A percentile compares a stretch with the other conserved stretches of the same genome.
Evolutionary conservation across 2,888 invertebrate species (phyloP).

Genomic region (Sinodicranocentrus sp.): DNA sequence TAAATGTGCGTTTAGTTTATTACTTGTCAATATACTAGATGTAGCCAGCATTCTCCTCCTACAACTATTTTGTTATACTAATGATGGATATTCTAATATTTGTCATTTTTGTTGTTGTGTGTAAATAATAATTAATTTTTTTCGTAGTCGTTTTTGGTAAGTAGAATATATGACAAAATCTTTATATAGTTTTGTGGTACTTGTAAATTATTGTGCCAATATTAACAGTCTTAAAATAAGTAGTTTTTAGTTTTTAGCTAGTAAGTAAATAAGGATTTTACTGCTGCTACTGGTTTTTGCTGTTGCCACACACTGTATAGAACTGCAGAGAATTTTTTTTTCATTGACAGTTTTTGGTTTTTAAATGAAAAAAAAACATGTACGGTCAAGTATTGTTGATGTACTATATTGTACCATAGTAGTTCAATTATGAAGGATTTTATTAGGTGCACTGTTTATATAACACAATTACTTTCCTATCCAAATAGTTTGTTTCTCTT

Average conservation of each 20-base stretch:
- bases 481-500: too few relatives aligned
- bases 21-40: too few relatives aligned
- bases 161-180: not conserved
- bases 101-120: constrained; percentile 42
- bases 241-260: constrained; percentile 20
- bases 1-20: too few relatives aligned
- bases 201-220: constrained; percentile 66
- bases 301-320: not conserved
- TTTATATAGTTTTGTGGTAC: constrained; percentile 42
- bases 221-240: constrained; percentile 49
- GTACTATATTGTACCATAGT: constrained; percentile 27
- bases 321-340: not conserved
- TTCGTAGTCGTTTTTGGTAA: constrained; percentile 19
- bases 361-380: not conserved
- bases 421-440: not conserved
- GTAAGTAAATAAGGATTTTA: not conserved
- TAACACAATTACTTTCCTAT: too few relatives aligned
- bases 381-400: constrained; percentile 28
- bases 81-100: not conserved
- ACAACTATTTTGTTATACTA: not conserved
- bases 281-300: constrained; percentile 17
- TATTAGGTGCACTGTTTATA: not conserved
- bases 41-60: too few relatives aligned
- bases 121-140: constrained; percentile 17
- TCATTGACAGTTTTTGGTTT: too few relatives aligned